These are phyloP conservation scores for Nymphalis io DNA, from an alignment of 1,140 invertebrate species.

Conservation along the genomic window DNA sequence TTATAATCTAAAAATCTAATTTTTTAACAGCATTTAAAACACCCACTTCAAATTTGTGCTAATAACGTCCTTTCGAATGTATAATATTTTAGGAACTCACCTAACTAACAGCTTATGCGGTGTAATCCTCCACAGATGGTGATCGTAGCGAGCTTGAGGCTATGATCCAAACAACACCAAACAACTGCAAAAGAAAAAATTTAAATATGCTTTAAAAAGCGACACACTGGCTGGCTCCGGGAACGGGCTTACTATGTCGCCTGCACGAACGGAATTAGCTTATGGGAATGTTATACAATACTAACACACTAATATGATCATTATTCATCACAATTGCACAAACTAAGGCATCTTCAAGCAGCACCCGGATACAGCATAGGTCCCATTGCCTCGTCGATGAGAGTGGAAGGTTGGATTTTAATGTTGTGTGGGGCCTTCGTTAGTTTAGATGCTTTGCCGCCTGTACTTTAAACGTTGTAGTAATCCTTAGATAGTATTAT, in stretches of 20 bases:
- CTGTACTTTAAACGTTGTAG: conserved; percentile 29
- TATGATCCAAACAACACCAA: conserved; percentile 82
- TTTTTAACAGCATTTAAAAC: not conserved
- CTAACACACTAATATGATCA: conserved; percentile 62
- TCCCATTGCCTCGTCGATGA: conserved; percentile 63
- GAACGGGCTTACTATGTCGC: conserved; percentile 73
- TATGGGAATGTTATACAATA: conserved; percentile 69
- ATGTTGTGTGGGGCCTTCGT: conserved; percentile 57
- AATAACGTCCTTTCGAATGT: conserved; percentile 38
- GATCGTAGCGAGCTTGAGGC: conserved; percentile 81
- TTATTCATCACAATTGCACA: conserved; percentile 62
- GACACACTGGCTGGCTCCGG: conserved; percentile 69
- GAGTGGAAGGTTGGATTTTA: conserved; percentile 65
- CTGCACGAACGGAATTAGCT: conserved; percentile 75
- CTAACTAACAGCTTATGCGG: conserved; percentile 75
- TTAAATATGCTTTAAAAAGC: conserved; percentile 81
- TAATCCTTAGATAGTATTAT: not conserved
- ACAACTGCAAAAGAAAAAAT: conserved; percentile 82
- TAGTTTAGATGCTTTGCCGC: conserved; percentile 63
- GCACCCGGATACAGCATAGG: conserved; percentile 66
- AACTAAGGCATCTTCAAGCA: conserved; percentile 64
- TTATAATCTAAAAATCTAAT: not conserved
- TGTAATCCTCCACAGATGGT: conserved; percentile 81
- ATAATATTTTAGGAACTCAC: conserved; percentile 54
- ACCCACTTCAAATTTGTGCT: too few species aligned